Evolutionary conservation across 2,113 vertebrate genomes (phyloP).

Genomic region (Spheniscus mendiculus): DNA sequence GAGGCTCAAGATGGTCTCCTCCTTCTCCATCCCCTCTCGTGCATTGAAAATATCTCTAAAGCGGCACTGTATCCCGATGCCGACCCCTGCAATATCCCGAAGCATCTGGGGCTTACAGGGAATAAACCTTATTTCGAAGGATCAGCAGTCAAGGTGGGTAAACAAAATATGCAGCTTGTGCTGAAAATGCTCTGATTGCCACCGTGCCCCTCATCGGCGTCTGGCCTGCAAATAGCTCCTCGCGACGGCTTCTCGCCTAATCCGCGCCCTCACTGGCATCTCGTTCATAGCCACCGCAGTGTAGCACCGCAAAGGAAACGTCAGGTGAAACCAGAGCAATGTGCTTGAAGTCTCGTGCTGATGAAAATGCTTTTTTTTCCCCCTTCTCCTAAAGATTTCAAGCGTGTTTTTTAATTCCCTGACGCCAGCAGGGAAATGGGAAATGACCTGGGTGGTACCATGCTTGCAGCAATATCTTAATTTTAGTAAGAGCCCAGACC

Average conservation of each 20-base stretch:
- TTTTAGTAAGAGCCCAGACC: neutral
- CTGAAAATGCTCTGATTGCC: neutral
- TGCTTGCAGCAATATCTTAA: neutral
- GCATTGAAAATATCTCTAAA: neutral
- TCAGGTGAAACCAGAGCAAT: neutral
- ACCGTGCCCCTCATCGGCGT: neutral
- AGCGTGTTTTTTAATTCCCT: neutral
- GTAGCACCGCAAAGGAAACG: neutral
- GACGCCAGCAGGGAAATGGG: neutral
- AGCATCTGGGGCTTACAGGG: neutral
- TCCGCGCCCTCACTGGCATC: neutral
- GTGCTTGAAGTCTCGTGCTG: neutral
- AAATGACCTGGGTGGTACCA: neutral
- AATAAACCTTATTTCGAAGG: neutral
- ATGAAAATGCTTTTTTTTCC: neutral
- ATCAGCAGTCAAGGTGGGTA: neutral
- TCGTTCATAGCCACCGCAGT: neutral
- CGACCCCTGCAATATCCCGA: too few relatives aligned
- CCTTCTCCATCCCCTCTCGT: neutral
- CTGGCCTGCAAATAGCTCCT: neutral
- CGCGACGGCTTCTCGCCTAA: neutral
- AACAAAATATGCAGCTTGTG: neutral
- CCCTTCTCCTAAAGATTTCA: neutral
- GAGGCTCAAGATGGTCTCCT: neutral
- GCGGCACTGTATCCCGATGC: neutral